These are phyloP conservation scores for Pomacea canaliculata DNA, from an alignment of 2,888 invertebrate genomes.

Conservation along the genomic window DNA sequence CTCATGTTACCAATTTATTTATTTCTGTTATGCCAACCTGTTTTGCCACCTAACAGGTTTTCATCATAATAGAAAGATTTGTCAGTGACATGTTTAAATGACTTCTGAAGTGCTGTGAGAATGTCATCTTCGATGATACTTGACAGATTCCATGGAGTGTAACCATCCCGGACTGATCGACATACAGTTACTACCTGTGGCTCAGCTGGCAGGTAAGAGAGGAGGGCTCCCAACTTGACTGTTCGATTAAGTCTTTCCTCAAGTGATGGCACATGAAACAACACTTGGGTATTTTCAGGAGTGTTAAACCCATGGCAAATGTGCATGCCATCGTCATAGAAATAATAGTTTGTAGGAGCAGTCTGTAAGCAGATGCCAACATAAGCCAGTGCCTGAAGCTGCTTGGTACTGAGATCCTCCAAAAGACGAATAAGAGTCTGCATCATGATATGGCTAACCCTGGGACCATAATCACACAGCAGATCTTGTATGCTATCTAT, in stretches of 20 bases:
- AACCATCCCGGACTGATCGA: conserved; percentile 63
- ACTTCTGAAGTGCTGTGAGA: conserved; percentile 35
- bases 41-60: conserved; percentile 53
- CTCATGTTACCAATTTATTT: background rate
- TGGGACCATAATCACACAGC: conserved; percentile 20
- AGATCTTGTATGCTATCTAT: conserved; percentile 14
- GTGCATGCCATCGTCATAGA: conserved; percentile 36
- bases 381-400: conserved; percentile 41
- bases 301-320: conserved; percentile 53
- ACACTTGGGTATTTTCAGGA: conserved; percentile 42
- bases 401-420: conserved; percentile 36
- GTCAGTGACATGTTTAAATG: conserved; percentile 30
- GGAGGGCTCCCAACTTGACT: conserved; percentile 34
- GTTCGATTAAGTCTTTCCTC: conserved; percentile 41
- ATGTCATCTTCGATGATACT: conserved; percentile 50
- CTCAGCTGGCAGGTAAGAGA: conserved; percentile 34
- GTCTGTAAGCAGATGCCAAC: conserved; percentile 53
- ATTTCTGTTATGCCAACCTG: conserved; percentile 49
- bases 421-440: conserved; percentile 24
- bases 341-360: conserved; percentile 41
- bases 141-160: conserved; percentile 55
- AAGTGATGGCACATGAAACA: conserved; percentile 41
- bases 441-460: background rate
- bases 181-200: conserved; percentile 53
- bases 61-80: conserved; percentile 49